phyloP scores from a whole-genome alignment of 2,797 vertebrate genomes.

The Coregonus suidteri region DNA sequence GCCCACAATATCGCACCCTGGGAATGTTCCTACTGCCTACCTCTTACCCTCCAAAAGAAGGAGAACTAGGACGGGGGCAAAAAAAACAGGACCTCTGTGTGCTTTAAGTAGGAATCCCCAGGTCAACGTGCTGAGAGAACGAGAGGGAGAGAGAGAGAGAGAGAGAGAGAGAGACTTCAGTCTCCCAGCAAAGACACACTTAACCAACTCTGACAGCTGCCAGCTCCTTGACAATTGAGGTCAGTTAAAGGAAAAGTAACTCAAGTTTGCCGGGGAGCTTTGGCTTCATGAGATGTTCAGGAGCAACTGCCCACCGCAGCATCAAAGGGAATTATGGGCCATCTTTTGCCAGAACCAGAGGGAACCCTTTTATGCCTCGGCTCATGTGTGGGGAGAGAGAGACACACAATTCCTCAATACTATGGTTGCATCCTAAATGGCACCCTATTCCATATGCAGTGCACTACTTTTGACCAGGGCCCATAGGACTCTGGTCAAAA shows the following conservation, averaged over 20 bases:
- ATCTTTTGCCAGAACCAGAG: slow-evolving; percentile 79
- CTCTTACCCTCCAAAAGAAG: slow-evolving; percentile 33
- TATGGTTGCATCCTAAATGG: no score
- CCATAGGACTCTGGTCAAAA: no score
- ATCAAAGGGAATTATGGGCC: slow-evolving; percentile 83
- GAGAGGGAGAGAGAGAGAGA: no score
- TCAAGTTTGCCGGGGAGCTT: slow-evolving; percentile 79
- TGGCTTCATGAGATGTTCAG: slow-evolving; percentile 76
- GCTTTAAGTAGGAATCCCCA: slow-evolving; percentile 42
- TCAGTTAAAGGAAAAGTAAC: slow-evolving; percentile 84
- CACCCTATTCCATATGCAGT: no score
- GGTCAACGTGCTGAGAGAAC: slow-evolving; percentile 37
- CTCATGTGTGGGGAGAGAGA: slow-evolving; percentile 41
- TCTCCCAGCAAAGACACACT: slow-evolving; percentile 72
- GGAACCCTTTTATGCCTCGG: slow-evolving; percentile 75
- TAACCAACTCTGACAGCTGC: slow-evolving; percentile 81
- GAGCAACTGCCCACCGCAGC: slow-evolving; percentile 80
- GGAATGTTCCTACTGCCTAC: slow-evolving; percentile 36
- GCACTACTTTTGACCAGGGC: no score
- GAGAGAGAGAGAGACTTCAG: slow-evolving; percentile 54
- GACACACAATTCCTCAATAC: no score
- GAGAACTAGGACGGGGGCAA: slow-evolving; percentile 30
- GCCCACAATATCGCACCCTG: slow-evolving; percentile 56
- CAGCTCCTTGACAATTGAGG: slow-evolving; percentile 79
- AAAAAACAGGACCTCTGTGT: not conserved